A percentile compares a stretch with the other conserved stretches of the same genome.
phyloP scores from a whole-genome alignment of 2,888 invertebrate species.

The Himalopsyche japonica region DNA sequence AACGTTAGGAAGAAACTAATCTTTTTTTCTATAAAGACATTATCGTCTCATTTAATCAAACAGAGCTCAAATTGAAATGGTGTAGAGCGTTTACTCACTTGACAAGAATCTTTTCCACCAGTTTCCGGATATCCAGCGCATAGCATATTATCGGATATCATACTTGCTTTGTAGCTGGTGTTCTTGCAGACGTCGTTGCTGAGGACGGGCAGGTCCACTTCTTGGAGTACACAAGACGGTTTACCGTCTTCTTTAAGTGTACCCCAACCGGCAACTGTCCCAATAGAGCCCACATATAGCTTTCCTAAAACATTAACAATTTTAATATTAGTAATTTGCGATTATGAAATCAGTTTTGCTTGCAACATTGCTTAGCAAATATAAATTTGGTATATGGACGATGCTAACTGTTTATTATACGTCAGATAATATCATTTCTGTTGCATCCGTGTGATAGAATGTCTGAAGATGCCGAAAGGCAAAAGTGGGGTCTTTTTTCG shows the following conservation, averaged over 20 bases:
- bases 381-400: no score
- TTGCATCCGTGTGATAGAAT: no score
- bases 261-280: slow-evolving; percentile 85
- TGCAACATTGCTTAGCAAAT: no score
- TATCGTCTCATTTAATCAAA: no score
- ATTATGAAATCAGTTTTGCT: not conserved
- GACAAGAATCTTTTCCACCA: slow-evolving; percentile 80
- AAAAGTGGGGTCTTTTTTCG: no score
- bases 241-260: slow-evolving; percentile 84
- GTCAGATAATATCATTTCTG: no score
- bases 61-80: no score
- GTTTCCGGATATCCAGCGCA: slow-evolving; percentile 76
- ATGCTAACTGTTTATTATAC: no score
- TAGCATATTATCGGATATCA: slow-evolving; percentile 89
- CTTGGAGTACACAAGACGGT: slow-evolving; percentile 80
- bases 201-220: slow-evolving; percentile 77
- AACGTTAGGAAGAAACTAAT: no score
- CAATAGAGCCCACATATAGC: slow-evolving; percentile 72
- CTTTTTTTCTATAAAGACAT: no score
- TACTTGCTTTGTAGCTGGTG: slow-evolving; percentile 79
- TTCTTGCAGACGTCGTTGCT: slow-evolving; percentile 72
- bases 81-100: slow-evolving; percentile 61
- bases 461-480: no score
- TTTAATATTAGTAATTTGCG: not conserved
- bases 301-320: slow-evolving; percentile 55